Percentiles rank a stretch among this genome's conserved stretches.
Conservation (phyloP, 2,113 vertebrate species). For the Nothocercus julius region DNA sequence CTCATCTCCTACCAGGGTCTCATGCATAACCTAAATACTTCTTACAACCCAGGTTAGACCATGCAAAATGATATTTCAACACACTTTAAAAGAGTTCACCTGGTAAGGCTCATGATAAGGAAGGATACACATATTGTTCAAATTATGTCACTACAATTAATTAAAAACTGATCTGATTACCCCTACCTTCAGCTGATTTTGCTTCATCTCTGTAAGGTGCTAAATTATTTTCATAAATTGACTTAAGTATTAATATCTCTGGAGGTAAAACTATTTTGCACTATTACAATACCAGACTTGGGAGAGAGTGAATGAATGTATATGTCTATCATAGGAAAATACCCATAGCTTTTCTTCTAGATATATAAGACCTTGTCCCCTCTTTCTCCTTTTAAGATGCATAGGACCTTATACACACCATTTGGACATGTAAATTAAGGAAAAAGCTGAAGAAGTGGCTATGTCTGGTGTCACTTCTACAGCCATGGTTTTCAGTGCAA, state of each 20-base stretch:
- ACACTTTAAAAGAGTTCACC: not conserved
- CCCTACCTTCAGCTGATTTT: not conserved
- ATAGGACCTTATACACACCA: not conserved
- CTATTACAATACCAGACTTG: not conserved
- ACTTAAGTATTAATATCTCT: not conserved
- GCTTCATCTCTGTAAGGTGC: not conserved
- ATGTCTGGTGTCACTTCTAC: not conserved
- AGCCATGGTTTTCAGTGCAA: not conserved
- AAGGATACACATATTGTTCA: not conserved
- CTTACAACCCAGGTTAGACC: not conserved
- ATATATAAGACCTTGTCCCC: not conserved
- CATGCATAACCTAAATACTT: not conserved
- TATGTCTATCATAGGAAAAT: not conserved
- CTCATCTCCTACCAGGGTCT: not conserved
- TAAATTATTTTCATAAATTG: not conserved
- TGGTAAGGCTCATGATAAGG: not conserved
- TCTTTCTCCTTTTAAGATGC: not conserved
- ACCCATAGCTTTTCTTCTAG: not conserved
- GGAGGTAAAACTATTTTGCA: not conserved
- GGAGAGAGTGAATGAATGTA: rapidly evolving
- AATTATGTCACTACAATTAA: constrained; percentile 13
- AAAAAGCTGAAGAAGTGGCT: not conserved
- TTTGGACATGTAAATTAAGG: not conserved
- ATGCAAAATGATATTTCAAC: not conserved
- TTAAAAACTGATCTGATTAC: not conserved